Base-by-base conservation (phyloP, 2,113 vertebrate species). In the Brachionichthys hirsutus region DNA sequence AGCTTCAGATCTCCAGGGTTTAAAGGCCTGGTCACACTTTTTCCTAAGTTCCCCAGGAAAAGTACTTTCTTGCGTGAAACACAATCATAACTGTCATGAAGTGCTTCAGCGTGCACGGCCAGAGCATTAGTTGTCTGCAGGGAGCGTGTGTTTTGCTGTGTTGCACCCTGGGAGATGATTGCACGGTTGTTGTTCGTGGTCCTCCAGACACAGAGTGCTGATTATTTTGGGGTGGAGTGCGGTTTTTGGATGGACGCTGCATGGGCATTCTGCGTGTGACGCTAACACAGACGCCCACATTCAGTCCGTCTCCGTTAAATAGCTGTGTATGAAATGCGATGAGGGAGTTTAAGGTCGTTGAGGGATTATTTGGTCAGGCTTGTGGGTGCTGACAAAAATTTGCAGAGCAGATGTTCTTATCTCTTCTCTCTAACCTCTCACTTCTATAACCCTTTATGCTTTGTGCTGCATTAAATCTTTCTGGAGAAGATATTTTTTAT, bases 141-240 rank as follows among this genome's bases (percentile, higher is more conserved):
- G 61, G 41, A 38, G 62, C 69, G 67, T 15, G 56, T 69, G 17
- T 68, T 72, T 62, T 20, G 50, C 71, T 62, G 69, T 58, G 72
- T 72, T 82, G 74, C 83, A 70, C 77, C 50, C 70, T 64, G 74
- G 75, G 70, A 77, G 73, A 81, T 86, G 82, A 88, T 86, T 80
- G 77, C 73, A 84, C 49, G 86, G 56, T 76, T 83, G 79, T 83
- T 73, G 83, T 78, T 84, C 54, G 75, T 69, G 81, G 78, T 74
- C 77, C 77, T 81, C 16, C 70, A 85, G 61, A 75, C 78, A 66
- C 67, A 79, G 30, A 80, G 71, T 82, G 67, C 78, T 86, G 77
- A 85, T 86, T 85, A 83, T 79, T 71, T 79, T 55, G 65, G 80
- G 80, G 82, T 70, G 80, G 75, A 75, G 75, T 68, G 76, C 54